Evolutionary conservation across 2,113 vertebrate species (phyloP).

Genomic region (Gyps fulvus): DNA sequence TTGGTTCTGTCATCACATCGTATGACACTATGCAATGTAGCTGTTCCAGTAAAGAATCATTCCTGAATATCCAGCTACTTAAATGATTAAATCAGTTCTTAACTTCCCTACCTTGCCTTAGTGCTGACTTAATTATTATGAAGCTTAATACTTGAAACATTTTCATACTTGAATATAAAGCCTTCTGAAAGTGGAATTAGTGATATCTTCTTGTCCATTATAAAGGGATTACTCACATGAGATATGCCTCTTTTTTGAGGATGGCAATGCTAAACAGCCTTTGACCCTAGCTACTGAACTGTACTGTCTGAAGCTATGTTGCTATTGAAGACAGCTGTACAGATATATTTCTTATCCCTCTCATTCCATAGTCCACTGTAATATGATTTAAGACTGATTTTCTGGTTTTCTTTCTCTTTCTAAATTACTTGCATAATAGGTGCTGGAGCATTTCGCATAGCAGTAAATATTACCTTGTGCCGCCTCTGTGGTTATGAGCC

Average conservation of each 20-base stretch:
- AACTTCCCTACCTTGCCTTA: not conserved
- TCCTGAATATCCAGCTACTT: not conserved
- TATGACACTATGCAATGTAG: not conserved
- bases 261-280: not conserved
- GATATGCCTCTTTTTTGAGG: not conserved
- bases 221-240: not conserved
- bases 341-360: not conserved
- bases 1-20: not conserved
- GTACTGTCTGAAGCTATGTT: not conserved
- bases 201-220: not conserved
- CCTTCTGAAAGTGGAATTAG: not conserved
- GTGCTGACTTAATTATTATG: not conserved
- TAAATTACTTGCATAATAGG: not conserved
- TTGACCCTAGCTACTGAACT: not conserved
- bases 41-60: not conserved
- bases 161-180: not conserved
- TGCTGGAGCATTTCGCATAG: not conserved
- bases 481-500: not conserved
- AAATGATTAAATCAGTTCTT: not conserved
- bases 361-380: not conserved
- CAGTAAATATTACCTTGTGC: not conserved
- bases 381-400: not conserved
- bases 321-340: not conserved
- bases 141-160: not conserved
- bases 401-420: not conserved